Evolutionary conservation across 2,113 vertebrate species (phyloP).

Genomic region (Apistogramma diplotaenia): DNA sequence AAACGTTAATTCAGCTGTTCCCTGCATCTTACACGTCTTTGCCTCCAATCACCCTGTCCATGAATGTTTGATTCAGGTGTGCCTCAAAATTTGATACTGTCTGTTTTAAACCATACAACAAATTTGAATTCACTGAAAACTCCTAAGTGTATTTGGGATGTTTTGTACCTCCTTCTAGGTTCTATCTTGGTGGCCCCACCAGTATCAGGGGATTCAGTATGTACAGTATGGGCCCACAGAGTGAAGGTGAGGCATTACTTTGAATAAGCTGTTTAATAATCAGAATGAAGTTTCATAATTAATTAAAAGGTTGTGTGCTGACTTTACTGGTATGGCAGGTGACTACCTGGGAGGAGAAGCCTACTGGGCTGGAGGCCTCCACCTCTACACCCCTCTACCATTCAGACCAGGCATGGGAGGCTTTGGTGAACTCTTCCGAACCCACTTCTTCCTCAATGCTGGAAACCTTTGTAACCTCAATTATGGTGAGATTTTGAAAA

Average conservation of each 20-base stretch:
- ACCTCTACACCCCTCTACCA: slow-evolving; percentile 93
- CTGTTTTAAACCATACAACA: not conserved
- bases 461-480: slow-evolving; percentile 97
- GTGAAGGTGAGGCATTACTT: slow-evolving; percentile 82
- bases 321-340: slow-evolving; percentile 74
- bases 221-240: slow-evolving; percentile 98
- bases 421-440: slow-evolving; percentile 95
- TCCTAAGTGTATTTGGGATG: no score
- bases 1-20: no score
- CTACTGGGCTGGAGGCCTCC: slow-evolving; percentile 93
- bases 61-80: not conserved
- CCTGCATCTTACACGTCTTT: no score
- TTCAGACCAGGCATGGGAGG: slow-evolving; percentile 92
- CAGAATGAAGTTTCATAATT: not conserved
- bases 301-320: slow-evolving; percentile 18
- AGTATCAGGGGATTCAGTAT: slow-evolving; percentile 98
- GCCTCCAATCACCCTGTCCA: not conserved
- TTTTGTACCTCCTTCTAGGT: slow-evolving; percentile 73
- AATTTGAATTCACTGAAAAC: no score
- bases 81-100: not conserved
- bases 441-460: slow-evolving; percentile 96
- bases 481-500: slow-evolving; percentile 81
- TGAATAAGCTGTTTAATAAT: not conserved
- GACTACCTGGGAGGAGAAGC: slow-evolving; percentile 96
- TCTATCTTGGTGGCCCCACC: slow-evolving; percentile 95